Evolutionary conservation across 2,113 vertebrate species (phyloP).

Genomic region (human): DNA sequence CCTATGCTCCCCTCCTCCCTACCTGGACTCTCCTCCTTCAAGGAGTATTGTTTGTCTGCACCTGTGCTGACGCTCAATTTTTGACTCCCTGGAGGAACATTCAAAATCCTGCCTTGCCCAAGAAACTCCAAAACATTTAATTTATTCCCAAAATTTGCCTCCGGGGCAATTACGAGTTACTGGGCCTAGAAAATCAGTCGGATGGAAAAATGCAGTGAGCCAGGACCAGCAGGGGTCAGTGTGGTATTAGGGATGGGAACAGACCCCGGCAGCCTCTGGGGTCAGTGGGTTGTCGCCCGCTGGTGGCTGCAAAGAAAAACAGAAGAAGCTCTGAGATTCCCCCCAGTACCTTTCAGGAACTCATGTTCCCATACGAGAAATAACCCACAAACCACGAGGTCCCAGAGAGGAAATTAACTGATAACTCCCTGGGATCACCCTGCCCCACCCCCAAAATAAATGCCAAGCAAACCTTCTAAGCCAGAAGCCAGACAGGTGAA

Average conservation of each 20-base stretch:
- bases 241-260: not conserved
- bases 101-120: not conserved
- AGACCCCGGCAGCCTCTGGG: rapidly evolving
- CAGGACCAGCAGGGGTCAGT: conserved; percentile 51
- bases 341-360: not conserved
- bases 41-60: not conserved
- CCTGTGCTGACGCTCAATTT: not conserved
- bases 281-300: too few species aligned
- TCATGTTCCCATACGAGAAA: rapidly evolving
- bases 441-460: not conserved
- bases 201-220: not conserved
- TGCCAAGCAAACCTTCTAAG: not conserved
- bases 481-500: not conserved
- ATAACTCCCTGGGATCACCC: rapidly evolving
- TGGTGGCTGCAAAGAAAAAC: not conserved
- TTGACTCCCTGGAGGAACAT: not conserved
- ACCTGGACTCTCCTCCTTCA: rapidly evolving
- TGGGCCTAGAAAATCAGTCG: not conserved
- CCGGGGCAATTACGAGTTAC: not conserved
- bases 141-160: not conserved
- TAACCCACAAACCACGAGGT: not conserved
- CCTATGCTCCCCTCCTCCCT: too few species aligned
- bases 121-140: rapidly evolving
- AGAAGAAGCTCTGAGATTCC: not conserved
- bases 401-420: not conserved